phyloP scores from a whole-genome alignment of 1,140 invertebrate genomes.

The Orius insidiosus region DNA sequence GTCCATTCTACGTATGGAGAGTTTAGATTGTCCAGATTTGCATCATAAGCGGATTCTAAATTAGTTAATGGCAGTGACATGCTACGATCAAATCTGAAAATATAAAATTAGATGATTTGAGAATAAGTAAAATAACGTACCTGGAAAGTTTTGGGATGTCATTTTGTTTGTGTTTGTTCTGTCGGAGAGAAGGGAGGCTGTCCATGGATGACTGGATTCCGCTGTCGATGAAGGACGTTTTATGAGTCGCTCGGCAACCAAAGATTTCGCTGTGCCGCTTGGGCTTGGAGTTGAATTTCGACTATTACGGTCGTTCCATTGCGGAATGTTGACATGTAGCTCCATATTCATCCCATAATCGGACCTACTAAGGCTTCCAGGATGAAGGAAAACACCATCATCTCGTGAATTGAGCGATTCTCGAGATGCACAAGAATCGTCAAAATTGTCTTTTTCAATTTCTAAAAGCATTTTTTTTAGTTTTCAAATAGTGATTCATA shows the following conservation, averaged over 20 bases:
- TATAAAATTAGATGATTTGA: conserved; percentile 2
- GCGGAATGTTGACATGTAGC: conserved; percentile 14
- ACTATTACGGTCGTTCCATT: conserved; percentile 6
- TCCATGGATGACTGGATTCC: conserved; percentile 35
- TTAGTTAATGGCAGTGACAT: conserved; percentile 42
- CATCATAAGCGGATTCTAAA: conserved; percentile 13
- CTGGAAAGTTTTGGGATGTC: conserved; percentile 32
- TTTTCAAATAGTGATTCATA: no score
- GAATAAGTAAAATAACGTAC: conserved; percentile 22
- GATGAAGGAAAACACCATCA: conserved; percentile 24
- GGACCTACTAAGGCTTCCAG: conserved; percentile 8
- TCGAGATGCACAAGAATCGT: conserved; percentile 6
- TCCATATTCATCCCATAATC: conserved; percentile 10
- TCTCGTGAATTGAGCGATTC: conserved; percentile 13
- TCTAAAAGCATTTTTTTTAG: conserved; percentile 23
- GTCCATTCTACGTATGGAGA: conserved; percentile 40
- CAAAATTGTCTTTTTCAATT: conserved; percentile 21
- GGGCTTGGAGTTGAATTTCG: conserved; percentile 12
- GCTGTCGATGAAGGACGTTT: conserved; percentile 69
- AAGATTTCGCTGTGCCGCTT: neutral
- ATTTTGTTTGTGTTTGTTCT: conserved; percentile 15
- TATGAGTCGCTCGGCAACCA: conserved; percentile 34
- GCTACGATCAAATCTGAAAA: conserved; percentile 40
- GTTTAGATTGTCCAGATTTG: conserved; percentile 22
- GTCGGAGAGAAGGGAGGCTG: conserved; percentile 21